A percentile compares a stretch with the other conserved stretches of the same genome.
These are phyloP conservation scores for Pampusana beccarii DNA, from an alignment of 2,113 vertebrate genomes.

Conservation along the genomic window DNA sequence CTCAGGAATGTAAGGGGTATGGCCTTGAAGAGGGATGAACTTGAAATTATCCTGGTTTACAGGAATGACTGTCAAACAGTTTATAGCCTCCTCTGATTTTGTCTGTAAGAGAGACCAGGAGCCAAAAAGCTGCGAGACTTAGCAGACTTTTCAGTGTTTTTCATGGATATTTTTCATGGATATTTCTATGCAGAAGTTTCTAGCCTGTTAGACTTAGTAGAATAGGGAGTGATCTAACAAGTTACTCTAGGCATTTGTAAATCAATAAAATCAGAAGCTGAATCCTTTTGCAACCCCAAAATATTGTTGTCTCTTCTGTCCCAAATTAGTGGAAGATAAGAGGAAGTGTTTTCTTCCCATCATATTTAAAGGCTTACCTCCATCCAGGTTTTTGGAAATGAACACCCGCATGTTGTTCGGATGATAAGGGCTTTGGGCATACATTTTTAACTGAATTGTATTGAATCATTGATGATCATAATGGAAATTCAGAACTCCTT, in stretches of 20 bases:
- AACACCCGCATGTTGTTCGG: neutral
- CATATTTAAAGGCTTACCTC: neutral
- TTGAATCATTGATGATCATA: neutral
- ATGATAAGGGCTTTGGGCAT: neutral
- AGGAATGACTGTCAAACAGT: neutral
- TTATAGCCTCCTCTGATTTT: neutral
- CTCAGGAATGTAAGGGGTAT: neutral
- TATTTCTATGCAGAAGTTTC: neutral
- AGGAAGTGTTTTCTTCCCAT: neutral
- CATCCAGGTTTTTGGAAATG: neutral
- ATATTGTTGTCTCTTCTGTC: neutral
- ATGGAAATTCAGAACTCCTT: neutral
- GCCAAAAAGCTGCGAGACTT: neutral
- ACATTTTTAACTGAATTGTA: neutral
- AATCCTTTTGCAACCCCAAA: neutral
- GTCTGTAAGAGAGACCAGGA: neutral
- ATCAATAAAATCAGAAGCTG: neutral
- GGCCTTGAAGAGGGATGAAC: neutral
- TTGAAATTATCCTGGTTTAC: neutral
- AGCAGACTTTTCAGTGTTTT: too few species aligned
- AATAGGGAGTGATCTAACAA: neutral
- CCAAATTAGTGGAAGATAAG: neutral
- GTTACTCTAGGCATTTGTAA: neutral
- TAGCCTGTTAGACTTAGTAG: neutral
- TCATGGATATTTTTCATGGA: too few species aligned